Conservation (phyloP, 2,888 invertebrate genomes). For the Amblyjoppa proteus region DNA sequence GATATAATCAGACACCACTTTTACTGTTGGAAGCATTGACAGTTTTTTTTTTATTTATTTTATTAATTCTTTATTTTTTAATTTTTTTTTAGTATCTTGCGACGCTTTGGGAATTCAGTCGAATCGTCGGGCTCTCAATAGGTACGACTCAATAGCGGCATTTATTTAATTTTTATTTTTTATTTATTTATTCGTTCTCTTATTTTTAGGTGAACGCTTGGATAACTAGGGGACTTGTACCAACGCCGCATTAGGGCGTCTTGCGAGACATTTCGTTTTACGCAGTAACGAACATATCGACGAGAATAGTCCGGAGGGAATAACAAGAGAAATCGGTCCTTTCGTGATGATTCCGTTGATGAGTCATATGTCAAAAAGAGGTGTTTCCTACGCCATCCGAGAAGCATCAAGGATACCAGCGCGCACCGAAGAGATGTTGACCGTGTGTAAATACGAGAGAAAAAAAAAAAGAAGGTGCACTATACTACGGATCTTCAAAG, state of each 20-base stretch:
- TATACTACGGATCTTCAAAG: conserved; percentile 40
- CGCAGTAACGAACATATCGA: conserved; percentile 27
- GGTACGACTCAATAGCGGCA: conserved; percentile 48
- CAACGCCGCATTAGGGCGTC: conserved; percentile 7
- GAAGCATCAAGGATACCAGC: conserved; percentile 47
- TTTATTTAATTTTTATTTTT: conserved; percentile 23
- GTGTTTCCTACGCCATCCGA: conserved; percentile 27
- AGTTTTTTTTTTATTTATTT: conserved; percentile 61
- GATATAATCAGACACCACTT: conserved; percentile 61
- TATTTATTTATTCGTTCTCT: conserved; percentile 13
- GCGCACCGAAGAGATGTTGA: conserved; percentile 65
- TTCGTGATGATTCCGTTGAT: conserved; percentile 51
- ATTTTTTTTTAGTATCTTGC: conserved; percentile 51
- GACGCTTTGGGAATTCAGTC: conserved; percentile 52
- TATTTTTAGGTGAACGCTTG: conserved; percentile 39
- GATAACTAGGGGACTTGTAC: conserved; percentile 34
- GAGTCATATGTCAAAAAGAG: conserved; percentile 23
- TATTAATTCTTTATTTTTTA: conserved; percentile 57
- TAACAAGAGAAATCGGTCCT: conserved; percentile 25
- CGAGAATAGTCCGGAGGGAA: conserved; percentile 17
- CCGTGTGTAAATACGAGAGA: conserved; percentile 46
- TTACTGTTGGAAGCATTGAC: conserved; percentile 73
- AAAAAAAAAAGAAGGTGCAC: conserved; percentile 40
- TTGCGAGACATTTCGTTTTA: conserved; percentile 31
- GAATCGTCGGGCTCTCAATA: conserved; percentile 50